phyloP scores from a whole-genome alignment of 2,888 invertebrate species.

The Vesta saturnalis region DNA sequence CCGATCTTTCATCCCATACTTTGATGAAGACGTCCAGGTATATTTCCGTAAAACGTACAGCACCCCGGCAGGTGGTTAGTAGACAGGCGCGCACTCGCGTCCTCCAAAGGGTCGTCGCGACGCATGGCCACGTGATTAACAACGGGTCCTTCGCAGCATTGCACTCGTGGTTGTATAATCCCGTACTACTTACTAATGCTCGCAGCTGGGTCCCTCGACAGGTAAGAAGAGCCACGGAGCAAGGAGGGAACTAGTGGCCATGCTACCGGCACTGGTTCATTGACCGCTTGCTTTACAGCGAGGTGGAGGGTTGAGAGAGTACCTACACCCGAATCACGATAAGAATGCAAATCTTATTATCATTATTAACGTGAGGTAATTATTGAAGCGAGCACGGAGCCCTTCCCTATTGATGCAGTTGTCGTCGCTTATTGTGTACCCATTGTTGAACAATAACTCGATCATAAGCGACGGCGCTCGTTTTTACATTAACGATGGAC shows the following conservation, averaged over 20 bases:
- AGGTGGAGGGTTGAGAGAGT: constrained; percentile 49
- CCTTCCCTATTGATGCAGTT: constrained; percentile 6
- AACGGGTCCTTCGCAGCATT: constrained; percentile 53
- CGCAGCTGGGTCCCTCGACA: constrained; percentile 59
- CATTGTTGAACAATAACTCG: constrained; percentile 23
- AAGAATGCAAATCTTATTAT: constrained; percentile 52
- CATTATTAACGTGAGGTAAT: constrained; percentile 29
- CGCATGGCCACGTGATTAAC: constrained; percentile 55
- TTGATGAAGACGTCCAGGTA: constrained; percentile 19
- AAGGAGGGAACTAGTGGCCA: constrained; percentile 57
- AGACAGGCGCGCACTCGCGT: constrained; percentile 48
- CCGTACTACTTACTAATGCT: constrained; percentile 58
- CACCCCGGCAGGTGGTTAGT: constrained; percentile 56
- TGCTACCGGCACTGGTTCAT: constrained; percentile 62
- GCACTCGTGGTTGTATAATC: constrained; percentile 57
- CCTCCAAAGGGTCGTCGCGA: constrained; percentile 49
- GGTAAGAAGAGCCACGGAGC: constrained; percentile 53
- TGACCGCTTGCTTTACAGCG: constrained; percentile 64
- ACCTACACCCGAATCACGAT: constrained; percentile 50
- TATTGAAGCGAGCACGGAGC: constrained; percentile 24
- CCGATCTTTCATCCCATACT: constrained; percentile 34
- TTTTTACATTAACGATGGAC: constrained; percentile 10
- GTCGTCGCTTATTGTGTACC: constrained; percentile 19
- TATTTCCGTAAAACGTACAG: constrained; percentile 13
- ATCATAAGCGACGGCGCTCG: constrained; percentile 9